A percentile compares a stretch with the other conserved stretches of the same genome.
Conservation (phyloP, 1,140 invertebrate species). For the Wasmannia auropunctata region DNA sequence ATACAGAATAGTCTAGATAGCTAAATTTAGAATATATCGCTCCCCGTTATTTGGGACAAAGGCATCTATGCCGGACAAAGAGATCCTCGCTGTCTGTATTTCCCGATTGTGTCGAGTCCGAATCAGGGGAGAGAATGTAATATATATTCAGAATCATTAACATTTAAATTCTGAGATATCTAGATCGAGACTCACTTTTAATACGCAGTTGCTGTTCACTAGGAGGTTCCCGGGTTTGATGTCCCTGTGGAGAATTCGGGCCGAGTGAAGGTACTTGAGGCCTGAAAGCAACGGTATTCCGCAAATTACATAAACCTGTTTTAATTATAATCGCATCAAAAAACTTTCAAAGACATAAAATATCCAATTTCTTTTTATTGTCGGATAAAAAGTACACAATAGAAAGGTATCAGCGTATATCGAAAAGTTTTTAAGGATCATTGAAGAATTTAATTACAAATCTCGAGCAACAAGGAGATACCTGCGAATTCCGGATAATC, state of each 20-base stretch:
- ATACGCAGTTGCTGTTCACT: conserved; percentile 99
- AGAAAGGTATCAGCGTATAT: not conserved
- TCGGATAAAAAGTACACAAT: not conserved
- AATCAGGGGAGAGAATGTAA: not conserved
- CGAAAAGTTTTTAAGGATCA: not conserved
- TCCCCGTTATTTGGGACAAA: not conserved
- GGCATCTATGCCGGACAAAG: not conserved
- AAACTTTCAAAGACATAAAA: not conserved
- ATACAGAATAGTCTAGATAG: not conserved
- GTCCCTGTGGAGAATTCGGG: conserved; percentile 98
- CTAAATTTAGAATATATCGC: not conserved
- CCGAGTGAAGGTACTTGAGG: conserved; percentile 99
- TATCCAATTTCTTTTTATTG: not conserved
- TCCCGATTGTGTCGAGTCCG: not conserved
- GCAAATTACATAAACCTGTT: not conserved
- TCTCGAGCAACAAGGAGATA: not conserved
- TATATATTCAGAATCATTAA: not conserved
- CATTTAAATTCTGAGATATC: not conserved
- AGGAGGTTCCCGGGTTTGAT: conserved; percentile 99
- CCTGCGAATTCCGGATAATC: not conserved
- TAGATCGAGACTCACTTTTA: conserved; percentile 90
- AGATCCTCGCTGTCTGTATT: not conserved
- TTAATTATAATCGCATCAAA: not conserved
- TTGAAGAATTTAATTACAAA: not conserved
- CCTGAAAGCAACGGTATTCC: conserved; percentile 87